Base-by-base conservation (phyloP, 2,888 invertebrate species). In the Hedya salicella region DNA sequence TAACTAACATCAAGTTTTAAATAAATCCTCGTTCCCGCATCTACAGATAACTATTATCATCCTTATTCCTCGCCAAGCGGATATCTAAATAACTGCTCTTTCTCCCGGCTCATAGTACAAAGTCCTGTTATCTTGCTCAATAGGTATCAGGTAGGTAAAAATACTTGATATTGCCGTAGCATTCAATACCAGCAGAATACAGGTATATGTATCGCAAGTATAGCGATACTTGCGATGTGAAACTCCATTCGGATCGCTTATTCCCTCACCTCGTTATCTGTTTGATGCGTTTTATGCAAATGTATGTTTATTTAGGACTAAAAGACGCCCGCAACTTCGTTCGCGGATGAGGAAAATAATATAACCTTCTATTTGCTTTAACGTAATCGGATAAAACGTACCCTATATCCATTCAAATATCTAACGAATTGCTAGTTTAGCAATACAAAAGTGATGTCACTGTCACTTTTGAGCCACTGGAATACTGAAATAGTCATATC, bases 1-100 rank as follows among this genome's bases (percentile, higher is more conserved):
- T n/a, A n/a, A n/a, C n/a, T n/a, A n/a, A n/a, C n/a, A n/a, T n/a
- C n/a, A n/a, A n/a, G n/a, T n/a, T n/a, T n/a, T n/a, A n/a, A n/a
- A n/a, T n/a, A n/a, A 25, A 25, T 25, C 0, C 6, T 6, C 3
- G 25, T 25, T 4, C 2, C 53, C 53, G 53, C 19, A 19, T 59
- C 46, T 59, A 46, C 16, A 9, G 3, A 14, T 48, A n/a, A 3
- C 19, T n/a, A 19, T 14, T 5, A 32, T 46, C 44, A 13, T 6
- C 30, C 13, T 30, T 17, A 11, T 14, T 17, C 25, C 42, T 40
- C 17, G 17, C 40, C n/a, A 3, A 46, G 30, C 19, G 32, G 36
- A 59, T 46, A 59, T 46, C 36, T 32, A 59, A 59, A 59, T 36
- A 48, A 32, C 32, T 36, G 57, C 19, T 46, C 46, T 46, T 46